phyloP scores from a whole-genome alignment of 2,888 invertebrate species.

The Strigamia crassipes region DNA sequence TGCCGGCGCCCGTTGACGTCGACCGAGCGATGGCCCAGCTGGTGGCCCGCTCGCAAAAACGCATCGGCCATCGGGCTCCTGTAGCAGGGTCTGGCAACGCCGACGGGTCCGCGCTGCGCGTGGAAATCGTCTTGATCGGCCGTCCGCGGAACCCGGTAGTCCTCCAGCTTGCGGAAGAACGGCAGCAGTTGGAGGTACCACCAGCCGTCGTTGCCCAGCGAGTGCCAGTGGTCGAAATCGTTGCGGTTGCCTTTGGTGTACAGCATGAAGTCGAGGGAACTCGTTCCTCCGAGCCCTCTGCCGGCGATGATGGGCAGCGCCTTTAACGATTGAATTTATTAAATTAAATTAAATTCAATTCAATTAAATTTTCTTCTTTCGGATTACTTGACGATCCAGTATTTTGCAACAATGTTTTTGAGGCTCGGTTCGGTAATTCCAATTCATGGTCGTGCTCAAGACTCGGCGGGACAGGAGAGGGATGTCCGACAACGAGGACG shows the following conservation, averaged over 20 bases:
- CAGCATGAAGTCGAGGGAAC: slow-evolving; percentile 61
- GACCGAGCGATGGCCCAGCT: slow-evolving; percentile 51
- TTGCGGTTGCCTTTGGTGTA: slow-evolving; percentile 61
- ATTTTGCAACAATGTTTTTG: slow-evolving; percentile 6
- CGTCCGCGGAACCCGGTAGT: slow-evolving; percentile 49
- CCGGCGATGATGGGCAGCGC: slow-evolving; percentile 54
- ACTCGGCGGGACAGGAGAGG: not conserved
- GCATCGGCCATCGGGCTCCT: slow-evolving; percentile 42
- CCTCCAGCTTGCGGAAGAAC: slow-evolving; percentile 60
- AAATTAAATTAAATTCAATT: too few relatives aligned
- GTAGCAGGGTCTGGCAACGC: not conserved
- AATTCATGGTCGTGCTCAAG: not conserved
- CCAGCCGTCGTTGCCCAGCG: slow-evolving; percentile 60
- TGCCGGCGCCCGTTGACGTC: slow-evolving; percentile 53
- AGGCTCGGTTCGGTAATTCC: not conserved
- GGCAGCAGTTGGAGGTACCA: slow-evolving; percentile 61
- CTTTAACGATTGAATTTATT: too few relatives aligned
- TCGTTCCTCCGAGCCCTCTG: slow-evolving; percentile 60
- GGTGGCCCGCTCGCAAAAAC: slow-evolving; percentile 51
- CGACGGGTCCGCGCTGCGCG: not conserved
- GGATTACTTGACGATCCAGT: not conserved
- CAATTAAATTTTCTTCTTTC: too few relatives aligned
- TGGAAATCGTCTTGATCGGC: not conserved
- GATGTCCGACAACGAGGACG: not conserved
- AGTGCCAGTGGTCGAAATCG: slow-evolving; percentile 61